These are phyloP conservation scores for Acleris laterana DNA, from an alignment of 2,888 invertebrate species.

Conservation along the genomic window DNA sequence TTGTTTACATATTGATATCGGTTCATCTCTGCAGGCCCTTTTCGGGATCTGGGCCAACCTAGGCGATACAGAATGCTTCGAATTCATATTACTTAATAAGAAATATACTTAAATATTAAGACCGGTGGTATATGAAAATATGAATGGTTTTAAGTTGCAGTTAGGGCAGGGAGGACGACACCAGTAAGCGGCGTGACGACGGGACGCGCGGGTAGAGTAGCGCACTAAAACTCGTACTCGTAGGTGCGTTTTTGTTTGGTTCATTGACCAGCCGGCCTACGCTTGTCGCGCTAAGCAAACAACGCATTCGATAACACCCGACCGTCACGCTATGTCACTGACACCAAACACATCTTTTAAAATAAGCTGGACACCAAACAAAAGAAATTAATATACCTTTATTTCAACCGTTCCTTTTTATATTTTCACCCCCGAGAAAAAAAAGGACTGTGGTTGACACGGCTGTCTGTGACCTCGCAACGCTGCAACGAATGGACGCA, in stretches of 20 bases:
- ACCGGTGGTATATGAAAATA: no score
- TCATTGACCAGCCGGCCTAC: conserved; percentile 76
- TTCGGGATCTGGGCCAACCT: no score
- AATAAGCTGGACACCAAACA: conserved; percentile 24
- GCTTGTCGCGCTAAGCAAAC: conserved; percentile 76
- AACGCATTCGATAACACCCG: conserved; percentile 79
- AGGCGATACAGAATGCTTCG: no score
- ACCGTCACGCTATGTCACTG: conserved; percentile 76
- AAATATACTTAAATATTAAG: no score
- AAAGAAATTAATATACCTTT: not conserved
- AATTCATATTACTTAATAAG: no score
- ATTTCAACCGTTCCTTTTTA: no score
- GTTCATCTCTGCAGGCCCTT: no score
- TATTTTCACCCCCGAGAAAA: no score
- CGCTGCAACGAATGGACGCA: no score
- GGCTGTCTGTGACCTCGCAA: no score
- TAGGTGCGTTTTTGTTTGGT: conserved; percentile 70
- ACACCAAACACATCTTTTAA: conserved; percentile 53
- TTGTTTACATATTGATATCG: no score
- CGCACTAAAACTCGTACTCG: conserved; percentile 30
- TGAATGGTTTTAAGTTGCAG: not conserved
- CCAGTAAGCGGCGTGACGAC: conserved; percentile 10
- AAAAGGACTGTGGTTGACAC: no score
- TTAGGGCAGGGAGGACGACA: not conserved
- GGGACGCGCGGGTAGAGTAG: conserved; percentile 14